These are phyloP conservation scores for Halocynthia aurantium DNA, from an alignment of 23 tunicate genomes.

Conservation along the genomic window DNA sequence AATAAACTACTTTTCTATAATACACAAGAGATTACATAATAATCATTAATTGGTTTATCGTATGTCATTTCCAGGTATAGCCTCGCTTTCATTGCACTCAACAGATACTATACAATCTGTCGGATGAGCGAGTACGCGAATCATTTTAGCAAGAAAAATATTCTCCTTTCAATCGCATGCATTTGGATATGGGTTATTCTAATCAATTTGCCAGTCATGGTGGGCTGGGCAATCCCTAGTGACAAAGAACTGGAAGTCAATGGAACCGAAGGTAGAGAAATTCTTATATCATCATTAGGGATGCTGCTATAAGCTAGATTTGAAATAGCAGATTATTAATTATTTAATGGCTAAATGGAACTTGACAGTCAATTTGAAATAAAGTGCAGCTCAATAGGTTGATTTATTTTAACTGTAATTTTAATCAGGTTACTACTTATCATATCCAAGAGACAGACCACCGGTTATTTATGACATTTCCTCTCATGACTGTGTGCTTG, in stretches of 20 bases:
- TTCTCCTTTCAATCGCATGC: constrained; percentile 3
- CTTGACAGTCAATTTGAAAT: too few relatives aligned
- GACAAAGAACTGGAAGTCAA: constrained; percentile 1
- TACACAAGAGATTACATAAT: background rate
- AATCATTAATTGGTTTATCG: background rate
- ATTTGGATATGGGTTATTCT: constrained; percentile 34
- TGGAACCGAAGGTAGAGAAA: constrained; percentile 9
- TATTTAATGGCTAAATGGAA: too few relatives aligned
- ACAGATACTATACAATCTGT: constrained; percentile 15
- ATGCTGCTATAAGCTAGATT: too few relatives aligned
- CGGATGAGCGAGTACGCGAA: constrained; percentile 9
- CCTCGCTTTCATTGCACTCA: constrained; percentile 34
- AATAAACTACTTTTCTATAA: background rate
- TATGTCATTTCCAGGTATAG: constrained; percentile 24
- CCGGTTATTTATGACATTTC: constrained; percentile 32
- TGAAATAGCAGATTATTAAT: too few relatives aligned
- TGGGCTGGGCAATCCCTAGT: constrained; percentile 41
- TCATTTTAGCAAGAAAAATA: constrained; percentile 22
- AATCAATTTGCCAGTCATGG: constrained; percentile 34
- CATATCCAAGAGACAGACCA: constrained; percentile 12
- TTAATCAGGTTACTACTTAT: constrained; percentile 11
- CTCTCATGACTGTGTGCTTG: constrained; percentile 37
- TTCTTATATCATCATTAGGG: background rate
- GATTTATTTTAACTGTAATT: background rate
- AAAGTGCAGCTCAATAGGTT: background rate